Percentiles rank a stretch among this genome's conserved stretches.
Evolutionary conservation across 2,797 vertebrate genomes (phyloP).

Genomic region (Acipenser oxyrinchus): DNA sequence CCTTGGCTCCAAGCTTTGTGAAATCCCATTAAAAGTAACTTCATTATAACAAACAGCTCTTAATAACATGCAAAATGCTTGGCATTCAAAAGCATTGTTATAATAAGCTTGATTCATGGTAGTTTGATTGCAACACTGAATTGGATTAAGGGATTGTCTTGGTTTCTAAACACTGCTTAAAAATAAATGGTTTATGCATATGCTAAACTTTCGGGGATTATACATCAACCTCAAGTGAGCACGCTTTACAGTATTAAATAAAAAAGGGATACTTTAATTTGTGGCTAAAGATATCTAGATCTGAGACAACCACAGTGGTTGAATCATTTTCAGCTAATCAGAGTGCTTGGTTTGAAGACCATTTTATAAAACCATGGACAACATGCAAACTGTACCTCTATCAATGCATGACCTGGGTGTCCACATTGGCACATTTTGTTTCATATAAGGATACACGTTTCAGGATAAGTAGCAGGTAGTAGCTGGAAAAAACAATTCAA

Average conservation of each 20-base stretch:
- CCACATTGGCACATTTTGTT: too few species aligned
- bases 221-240: constrained; percentile 31
- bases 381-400: too few species aligned
- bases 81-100: constrained; percentile 32
- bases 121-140: constrained; percentile 56
- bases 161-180: constrained; percentile 37
- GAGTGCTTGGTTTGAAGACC: not conserved
- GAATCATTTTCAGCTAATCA: constrained; percentile 7
- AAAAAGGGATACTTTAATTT: constrained; percentile 30
- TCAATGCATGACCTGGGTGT: too few species aligned
- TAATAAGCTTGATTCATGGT: constrained; percentile 52
- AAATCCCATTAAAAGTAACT: constrained; percentile 61
- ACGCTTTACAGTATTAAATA: constrained; percentile 34
- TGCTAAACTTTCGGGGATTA: constrained; percentile 28
- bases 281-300: not conserved
- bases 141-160: constrained; percentile 60
- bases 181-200: constrained; percentile 43
- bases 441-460: too few species aligned
- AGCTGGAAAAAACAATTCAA: too few species aligned
- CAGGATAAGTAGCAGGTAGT: too few species aligned
- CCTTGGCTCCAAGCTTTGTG: constrained; percentile 43
- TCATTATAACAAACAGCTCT: constrained; percentile 38
- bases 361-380: too few species aligned
- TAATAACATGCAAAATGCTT: constrained; percentile 51
- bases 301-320: constrained; percentile 1